These are phyloP conservation scores for Xenopus petersii DNA, from an alignment of 2,797 vertebrate genomes.

Conservation along the genomic window DNA sequence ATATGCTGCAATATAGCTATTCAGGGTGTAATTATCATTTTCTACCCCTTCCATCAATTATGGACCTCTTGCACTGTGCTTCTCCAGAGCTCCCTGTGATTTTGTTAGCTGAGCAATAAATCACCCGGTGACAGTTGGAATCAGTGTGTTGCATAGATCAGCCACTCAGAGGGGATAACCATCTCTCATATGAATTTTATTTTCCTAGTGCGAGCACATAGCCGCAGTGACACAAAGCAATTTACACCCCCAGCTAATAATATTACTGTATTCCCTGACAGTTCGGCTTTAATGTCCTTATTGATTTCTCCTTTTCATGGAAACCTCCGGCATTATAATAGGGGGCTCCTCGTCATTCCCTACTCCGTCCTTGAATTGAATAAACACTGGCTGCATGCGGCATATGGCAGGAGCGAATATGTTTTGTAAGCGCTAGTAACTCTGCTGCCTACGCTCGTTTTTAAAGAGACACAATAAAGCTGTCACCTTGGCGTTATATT, in stretches of 20 bases:
- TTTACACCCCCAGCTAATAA: conserved; percentile 1
- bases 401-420: conserved; percentile 14
- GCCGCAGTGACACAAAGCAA: background rate
- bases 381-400: conserved; percentile 1
- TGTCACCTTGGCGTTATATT: conserved; percentile 28
- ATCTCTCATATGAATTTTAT: conserved; percentile 14
- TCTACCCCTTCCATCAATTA: conserved; percentile 7
- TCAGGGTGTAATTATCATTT: background rate
- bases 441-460: conserved; percentile 23
- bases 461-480: conserved; percentile 30
- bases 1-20: background rate
- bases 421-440: conserved; percentile 25
- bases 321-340: background rate
- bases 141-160: conserved; percentile 11
- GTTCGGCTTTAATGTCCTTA: conserved; percentile 8
- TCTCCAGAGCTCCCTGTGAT: conserved; percentile 8
- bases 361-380: conserved; percentile 28
- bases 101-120: conserved; percentile 16
- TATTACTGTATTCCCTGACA: conserved; percentile 3
- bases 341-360: background rate
- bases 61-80: background rate
- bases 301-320: conserved; percentile 5
- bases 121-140: conserved; percentile 19
- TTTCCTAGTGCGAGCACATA: background rate
- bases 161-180: conserved; percentile 7